Evolutionary conservation across 2,888 invertebrate genomes (phyloP), one percentile per base, ranked within the genome.

Genomic region (Notodonta ziczac): DNA sequence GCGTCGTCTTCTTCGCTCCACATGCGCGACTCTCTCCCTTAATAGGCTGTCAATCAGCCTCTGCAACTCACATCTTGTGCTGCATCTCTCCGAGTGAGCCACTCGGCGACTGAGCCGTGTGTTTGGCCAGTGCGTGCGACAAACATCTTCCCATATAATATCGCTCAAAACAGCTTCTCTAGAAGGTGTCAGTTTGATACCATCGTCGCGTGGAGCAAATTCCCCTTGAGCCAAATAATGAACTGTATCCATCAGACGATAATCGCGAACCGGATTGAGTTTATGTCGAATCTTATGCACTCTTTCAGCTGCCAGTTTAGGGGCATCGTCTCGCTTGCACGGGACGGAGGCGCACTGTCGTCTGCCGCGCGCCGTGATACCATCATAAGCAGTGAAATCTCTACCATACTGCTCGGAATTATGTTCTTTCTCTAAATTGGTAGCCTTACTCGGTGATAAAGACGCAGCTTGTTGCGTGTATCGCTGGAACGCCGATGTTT

Each of bases 221-320:
- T 93, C 93, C 1, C 93, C 93, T 80, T 93, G 93, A 35, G 93
- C 93, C 61, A 93, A 82, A 72, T 93, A 93, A 76, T 93, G 93
- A 2, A 93, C 93, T 14, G 93, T 93, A 67, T 93, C 93, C 93
- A 93, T 92, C 24, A 93, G 78, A 32, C 92, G 84, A 69, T 93
- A 93, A 75, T 93, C 93, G 12, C 92, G 85, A 3, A 93, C 90
- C 4, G 93, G 92, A 72, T 91, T 93, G 0, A 92, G 85, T 73
- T 91, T 93, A 61, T 93, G 89, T 39, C 93, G 86, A 64, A 92
- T 91, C 80, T 90, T 93, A 62, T 90, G 88, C 12, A 91, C 88
- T 74, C 92, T 84, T 70, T 93, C 93, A 13, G 92, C 90, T 7
- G 91, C 92, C 67, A 88, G 65, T 80, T 88, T 90, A 8, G 90